phyloP scores from a whole-genome alignment of 2,888 invertebrate genomes.

The Agonopterix subpropinquella region DNA sequence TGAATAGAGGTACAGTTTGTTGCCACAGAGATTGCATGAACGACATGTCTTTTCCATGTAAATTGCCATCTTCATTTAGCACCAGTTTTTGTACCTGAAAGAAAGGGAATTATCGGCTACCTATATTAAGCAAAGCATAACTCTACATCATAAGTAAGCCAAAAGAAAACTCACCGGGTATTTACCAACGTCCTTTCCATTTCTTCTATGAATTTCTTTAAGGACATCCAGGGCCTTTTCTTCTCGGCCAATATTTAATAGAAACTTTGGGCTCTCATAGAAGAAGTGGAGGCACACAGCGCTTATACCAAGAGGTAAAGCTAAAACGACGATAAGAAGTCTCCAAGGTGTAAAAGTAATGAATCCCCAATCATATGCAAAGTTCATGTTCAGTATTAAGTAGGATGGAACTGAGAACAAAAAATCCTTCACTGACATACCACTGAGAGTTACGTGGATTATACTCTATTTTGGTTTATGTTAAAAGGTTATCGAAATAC shows the following conservation, averaged over 20 bases:
- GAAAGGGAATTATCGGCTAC: no score
- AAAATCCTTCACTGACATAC: no score
- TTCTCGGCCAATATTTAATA: constrained; percentile 75
- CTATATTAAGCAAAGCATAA: no score
- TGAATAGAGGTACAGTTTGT: no score
- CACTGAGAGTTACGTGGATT: no score
- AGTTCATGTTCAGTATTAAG: constrained; percentile 24
- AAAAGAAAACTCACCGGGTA: not conserved
- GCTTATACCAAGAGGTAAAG: constrained; percentile 74
- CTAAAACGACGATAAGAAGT: constrained; percentile 36
- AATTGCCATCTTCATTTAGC: no score
- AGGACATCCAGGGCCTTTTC: constrained; percentile 75
- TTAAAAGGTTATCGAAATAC: not conserved
- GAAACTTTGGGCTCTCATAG: constrained; percentile 83
- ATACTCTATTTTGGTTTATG: not conserved
- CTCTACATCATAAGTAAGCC: no score
- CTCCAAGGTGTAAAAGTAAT: constrained; percentile 39
- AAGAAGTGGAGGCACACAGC: constrained; percentile 66
- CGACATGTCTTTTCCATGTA: no score
- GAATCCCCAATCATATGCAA: constrained; percentile 20
- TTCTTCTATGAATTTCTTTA: constrained; percentile 67
- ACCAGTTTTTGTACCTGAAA: no score
- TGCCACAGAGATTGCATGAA: no score
- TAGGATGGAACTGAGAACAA: constrained; percentile 23
- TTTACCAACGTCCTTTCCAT: constrained; percentile 37